Conservation (phyloP, 2,113 vertebrate species). For the Eurystomus gularis region DNA sequence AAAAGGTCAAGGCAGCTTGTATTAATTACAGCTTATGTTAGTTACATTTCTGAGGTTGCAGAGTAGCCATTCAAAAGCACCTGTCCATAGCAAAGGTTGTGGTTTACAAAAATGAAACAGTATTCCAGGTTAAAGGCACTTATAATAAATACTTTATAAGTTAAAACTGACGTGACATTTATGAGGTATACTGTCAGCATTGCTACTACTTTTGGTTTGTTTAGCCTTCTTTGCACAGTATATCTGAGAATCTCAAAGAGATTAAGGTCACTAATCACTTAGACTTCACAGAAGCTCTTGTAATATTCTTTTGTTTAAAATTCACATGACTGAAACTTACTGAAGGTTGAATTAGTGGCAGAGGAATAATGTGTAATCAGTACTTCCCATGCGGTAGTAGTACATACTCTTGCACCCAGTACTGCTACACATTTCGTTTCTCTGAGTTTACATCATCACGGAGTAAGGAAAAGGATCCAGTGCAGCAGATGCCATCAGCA, state of each 20-base stretch:
- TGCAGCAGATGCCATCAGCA: background rate
- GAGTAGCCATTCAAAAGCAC: background rate
- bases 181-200: background rate
- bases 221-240: background rate
- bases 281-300: background rate
- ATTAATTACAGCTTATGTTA: background rate
- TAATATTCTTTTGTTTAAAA: background rate
- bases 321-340: background rate
- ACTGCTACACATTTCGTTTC: background rate
- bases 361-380: background rate
- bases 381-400: background rate
- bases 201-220: background rate
- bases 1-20: slow-evolving; percentile 33
- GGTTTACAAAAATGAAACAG: background rate
- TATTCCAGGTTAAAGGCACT: background rate
- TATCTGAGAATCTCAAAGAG: background rate
- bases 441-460: background rate
- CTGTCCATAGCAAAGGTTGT: background rate
- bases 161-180: background rate
- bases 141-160: background rate
- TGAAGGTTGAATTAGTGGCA: background rate
- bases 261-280: background rate
- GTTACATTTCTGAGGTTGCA: background rate
- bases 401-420: fast-evolving
- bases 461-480: background rate